phyloP scores from a whole-genome alignment of 2,113 vertebrate genomes.

The Nesogale talazaci region DNA sequence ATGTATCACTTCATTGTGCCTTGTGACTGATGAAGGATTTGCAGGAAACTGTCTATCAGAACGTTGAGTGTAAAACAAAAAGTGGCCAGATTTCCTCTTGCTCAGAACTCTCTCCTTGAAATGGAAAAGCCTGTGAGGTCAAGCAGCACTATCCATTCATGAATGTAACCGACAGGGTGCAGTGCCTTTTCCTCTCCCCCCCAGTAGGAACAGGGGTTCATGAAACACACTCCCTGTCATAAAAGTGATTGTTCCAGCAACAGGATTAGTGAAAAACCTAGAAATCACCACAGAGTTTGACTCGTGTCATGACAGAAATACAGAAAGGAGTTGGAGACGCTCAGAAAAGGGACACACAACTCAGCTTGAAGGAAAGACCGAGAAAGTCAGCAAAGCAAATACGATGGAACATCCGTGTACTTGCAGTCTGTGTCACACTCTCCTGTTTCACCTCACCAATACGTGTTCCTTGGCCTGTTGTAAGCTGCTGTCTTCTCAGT shows the following conservation, averaged over 20 bases:
- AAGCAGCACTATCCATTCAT: background rate
- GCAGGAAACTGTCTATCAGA: background rate
- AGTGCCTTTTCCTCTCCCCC: background rate
- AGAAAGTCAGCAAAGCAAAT: background rate
- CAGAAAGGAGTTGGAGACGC: background rate
- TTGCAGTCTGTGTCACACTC: no score
- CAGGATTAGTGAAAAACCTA: background rate
- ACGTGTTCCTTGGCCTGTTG: background rate
- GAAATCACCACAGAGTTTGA: background rate
- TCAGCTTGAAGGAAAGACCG: background rate
- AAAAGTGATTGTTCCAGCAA: no score
- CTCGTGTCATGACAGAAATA: background rate
- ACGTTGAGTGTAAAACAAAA: background rate
- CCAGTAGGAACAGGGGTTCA: no score
- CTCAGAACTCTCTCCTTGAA: background rate
- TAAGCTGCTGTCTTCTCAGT: background rate
- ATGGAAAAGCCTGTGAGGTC: background rate
- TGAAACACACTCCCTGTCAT: no score
- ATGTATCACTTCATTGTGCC: constrained; percentile 1
- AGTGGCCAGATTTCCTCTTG: background rate
- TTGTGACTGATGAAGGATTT: background rate
- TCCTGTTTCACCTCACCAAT: background rate
- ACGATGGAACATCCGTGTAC: background rate
- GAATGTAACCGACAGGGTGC: background rate
- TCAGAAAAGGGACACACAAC: background rate